These are phyloP conservation scores for Morbakka virulenta DNA, from an alignment of 30 jellyfish, hydroid and myxozoan genomes.

Conservation along the genomic window DNA sequence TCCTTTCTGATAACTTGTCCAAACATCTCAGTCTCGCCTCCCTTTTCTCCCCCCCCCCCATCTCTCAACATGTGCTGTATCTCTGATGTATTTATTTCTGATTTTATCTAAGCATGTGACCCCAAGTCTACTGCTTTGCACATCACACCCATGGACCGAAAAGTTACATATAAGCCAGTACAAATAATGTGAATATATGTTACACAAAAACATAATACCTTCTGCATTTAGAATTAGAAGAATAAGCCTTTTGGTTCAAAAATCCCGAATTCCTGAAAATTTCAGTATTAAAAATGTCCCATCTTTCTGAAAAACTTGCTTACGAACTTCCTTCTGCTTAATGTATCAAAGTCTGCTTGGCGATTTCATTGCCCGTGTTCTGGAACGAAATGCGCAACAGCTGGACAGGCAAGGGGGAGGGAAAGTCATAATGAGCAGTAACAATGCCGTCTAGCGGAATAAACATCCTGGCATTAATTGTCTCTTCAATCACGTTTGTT, in stretches of 20 bases:
- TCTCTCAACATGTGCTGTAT: too few relatives aligned
- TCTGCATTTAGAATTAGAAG: conserved; percentile 33
- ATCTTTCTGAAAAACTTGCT: conserved; percentile 35
- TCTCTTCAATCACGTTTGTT: conserved; percentile 36
- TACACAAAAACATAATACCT: conserved; percentile 16
- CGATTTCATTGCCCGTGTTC: conserved; percentile 39
- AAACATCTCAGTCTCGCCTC: too few relatives aligned
- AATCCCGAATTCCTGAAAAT: neutral
- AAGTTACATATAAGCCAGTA: neutral
- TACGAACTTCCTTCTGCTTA: conserved; percentile 34
- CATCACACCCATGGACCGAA: conserved; percentile 36
- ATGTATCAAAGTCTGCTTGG: conserved; percentile 27
- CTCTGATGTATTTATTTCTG: too few relatives aligned
- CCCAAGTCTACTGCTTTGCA: conserved; percentile 7
- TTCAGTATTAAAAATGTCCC: conserved; percentile 21
- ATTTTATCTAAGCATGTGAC: too few relatives aligned
- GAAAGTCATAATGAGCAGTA: conserved; percentile 42
- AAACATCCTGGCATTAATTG: conserved; percentile 28
- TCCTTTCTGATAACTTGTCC: too few relatives aligned
- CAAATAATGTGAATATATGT: conserved; percentile 15
- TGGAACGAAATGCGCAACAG: conserved; percentile 34
- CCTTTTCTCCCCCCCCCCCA: too few relatives aligned
- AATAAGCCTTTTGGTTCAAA: conserved; percentile 30
- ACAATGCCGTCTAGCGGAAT: conserved; percentile 33
- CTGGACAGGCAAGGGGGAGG: too few relatives aligned